phyloP scores from a whole-genome alignment of 2,888 invertebrate species.

The Metalampra italica region DNA sequence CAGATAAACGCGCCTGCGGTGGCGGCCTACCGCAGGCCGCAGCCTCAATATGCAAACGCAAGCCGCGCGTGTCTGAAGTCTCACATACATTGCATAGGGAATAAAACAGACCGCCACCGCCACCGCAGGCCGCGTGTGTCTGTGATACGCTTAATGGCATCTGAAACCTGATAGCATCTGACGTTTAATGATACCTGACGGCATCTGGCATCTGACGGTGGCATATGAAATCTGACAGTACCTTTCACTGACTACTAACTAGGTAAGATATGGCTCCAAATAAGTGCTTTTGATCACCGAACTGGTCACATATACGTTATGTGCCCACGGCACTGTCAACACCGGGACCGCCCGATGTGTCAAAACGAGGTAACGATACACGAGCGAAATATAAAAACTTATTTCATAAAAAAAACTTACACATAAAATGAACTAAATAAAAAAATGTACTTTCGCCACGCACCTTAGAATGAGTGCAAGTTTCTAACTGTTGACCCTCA shows the following conservation, averaged over 20 bases:
- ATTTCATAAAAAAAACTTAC: conserved; percentile 3
- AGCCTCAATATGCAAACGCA: too few species aligned
- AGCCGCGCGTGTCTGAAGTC: too few species aligned
- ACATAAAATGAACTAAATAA: conserved; percentile 22
- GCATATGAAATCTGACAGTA: neutral
- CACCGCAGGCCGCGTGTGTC: too few species aligned
- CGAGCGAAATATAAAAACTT: conserved; percentile 16
- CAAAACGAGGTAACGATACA: conserved; percentile 43
- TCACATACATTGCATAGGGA: too few species aligned
- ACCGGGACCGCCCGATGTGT: conserved; percentile 32
- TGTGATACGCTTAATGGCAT: too few species aligned
- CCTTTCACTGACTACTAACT: neutral
- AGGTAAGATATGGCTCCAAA: neutral
- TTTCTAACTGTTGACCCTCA: conserved; percentile 26
- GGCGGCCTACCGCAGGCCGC: too few species aligned
- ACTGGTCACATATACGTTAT: conserved; percentile 1
- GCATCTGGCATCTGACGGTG: neutral
- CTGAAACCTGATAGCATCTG: too few species aligned
- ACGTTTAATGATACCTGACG: too few species aligned
- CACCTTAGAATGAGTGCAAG: conserved; percentile 21
- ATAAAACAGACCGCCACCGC: too few species aligned
- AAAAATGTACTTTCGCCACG: conserved; percentile 51
- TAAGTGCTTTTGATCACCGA: conserved; percentile 15
- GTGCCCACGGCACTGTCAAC: conserved; percentile 39
- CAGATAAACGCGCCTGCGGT: too few species aligned